Base-by-base conservation (phyloP, 2,113 vertebrate species). In the Microtus montanus region DNA sequence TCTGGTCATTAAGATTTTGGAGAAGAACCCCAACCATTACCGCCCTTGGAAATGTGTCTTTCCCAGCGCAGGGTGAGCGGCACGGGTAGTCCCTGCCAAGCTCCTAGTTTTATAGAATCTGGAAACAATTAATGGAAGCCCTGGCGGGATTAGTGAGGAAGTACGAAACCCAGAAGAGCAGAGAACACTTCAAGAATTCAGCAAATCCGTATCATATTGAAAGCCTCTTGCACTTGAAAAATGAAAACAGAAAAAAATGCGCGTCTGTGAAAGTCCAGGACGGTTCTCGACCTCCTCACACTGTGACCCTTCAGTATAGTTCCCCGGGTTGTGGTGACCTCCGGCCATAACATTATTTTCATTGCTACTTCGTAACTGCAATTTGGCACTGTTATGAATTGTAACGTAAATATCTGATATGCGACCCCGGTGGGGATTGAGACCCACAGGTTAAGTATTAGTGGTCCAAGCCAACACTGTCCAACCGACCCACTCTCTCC, bases 71-170 rank as follows among this genome's bases (percentile, higher is more conserved):
- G 22, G 54, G 64, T 41, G 93, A 82, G 71, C 44, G 77, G 89
- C 52, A 38, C 24, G 24, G 44, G 2, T 64, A 19, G 70, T 22
- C 52, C 90, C 33, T 30, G 68, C 85, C 84, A 89, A 79, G 61
- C 79, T 87, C 86, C 73, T 52, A 26, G 44, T 44, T 87, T 93
- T 83, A 85, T 68, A 94, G 83, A 93, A 58, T 47, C 95, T 94
- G 73, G 86, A 92, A 75, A 15, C 73, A 54, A 71, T 52, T 17
- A 71, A 89, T 30, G 64, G 30, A n/a, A 44, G 41, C 38, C 35
- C 44, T 68, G 82, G 75, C 66, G 74, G 78, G 22, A 7, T 71
- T 77, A 44, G n/a, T 20, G 35, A 77, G 49, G 66, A 33, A 93
- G 64, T 30, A 17, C 38, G 5, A 66, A 66, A 93, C 90, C 26